Evolutionary conservation across 1,140 invertebrate genomes (phyloP).

Genomic region (Drosophila simulans): DNA sequence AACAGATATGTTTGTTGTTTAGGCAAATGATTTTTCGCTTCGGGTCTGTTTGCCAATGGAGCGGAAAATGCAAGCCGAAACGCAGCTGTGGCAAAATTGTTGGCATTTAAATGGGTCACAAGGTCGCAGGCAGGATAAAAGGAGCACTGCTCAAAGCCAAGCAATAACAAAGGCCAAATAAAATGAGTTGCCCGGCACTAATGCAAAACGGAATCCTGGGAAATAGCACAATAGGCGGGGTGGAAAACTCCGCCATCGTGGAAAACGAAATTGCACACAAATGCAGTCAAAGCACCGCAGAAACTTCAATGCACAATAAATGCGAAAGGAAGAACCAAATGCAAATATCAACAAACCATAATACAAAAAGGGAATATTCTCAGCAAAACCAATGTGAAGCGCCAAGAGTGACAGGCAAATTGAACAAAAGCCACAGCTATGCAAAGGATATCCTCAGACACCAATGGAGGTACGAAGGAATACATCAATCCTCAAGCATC

Average conservation of each 20-base stretch:
- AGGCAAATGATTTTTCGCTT: constrained; percentile 56
- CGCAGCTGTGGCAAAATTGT: constrained; percentile 39
- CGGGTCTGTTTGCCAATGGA: constrained; percentile 33
- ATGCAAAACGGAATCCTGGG: constrained; percentile 30
- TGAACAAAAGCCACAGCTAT: constrained; percentile 15
- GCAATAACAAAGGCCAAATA: constrained; percentile 52
- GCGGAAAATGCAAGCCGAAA: constrained; percentile 29
- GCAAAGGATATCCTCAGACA: constrained; percentile 4
- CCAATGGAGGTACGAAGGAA: neutral
- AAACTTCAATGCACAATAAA: constrained; percentile 26
- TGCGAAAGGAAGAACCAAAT: constrained; percentile 8
- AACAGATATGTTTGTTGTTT: constrained; percentile 63
- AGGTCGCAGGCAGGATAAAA: constrained; percentile 20
- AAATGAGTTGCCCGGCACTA: constrained; percentile 33
- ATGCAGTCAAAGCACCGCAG: constrained; percentile 54
- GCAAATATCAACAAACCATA: constrained; percentile 26
- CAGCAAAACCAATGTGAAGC: constrained; percentile 42
- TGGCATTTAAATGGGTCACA: constrained; percentile 45
- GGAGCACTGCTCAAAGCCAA: constrained; percentile 50
- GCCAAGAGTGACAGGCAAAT: constrained; percentile 40
- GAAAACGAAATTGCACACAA: constrained; percentile 46
- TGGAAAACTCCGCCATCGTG: constrained; percentile 21
- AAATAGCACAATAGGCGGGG: constrained; percentile 23
- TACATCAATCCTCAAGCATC: constrained; percentile 6
- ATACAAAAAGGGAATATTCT: constrained; percentile 5